These are phyloP conservation scores for Neopipo cinnamomea DNA, from an alignment of 2,113 vertebrate genomes.

Conservation along the genomic window DNA sequence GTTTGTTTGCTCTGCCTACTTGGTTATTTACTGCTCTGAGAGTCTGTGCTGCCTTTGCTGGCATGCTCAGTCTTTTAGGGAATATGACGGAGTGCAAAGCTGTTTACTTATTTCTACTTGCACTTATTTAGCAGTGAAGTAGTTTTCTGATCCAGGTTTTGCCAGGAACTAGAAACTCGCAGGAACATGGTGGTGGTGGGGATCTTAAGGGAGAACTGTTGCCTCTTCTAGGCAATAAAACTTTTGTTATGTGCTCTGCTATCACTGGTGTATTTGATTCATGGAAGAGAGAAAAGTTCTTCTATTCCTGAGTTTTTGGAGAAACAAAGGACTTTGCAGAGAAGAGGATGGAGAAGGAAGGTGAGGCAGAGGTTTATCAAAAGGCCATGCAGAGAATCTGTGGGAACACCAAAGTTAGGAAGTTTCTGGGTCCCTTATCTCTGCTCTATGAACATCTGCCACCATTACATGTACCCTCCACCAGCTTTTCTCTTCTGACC, in stretches of 20 bases:
- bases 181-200: not conserved
- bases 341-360: not conserved
- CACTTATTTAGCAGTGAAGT: not conserved
- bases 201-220: not conserved
- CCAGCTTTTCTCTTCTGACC: not conserved
- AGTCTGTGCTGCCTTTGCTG: conserved; percentile 36
- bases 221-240: not conserved
- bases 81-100: not conserved
- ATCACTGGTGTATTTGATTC: not conserved
- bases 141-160: not conserved
- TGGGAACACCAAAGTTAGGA: not conserved
- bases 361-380: not conserved
- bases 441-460: not conserved
- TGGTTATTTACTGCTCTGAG: conserved; percentile 30
- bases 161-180: not conserved
- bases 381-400: not conserved
- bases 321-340: not conserved
- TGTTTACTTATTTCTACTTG: conserved; percentile 36
- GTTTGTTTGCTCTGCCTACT: conserved; percentile 34
- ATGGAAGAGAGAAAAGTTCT: not conserved
- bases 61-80: not conserved
- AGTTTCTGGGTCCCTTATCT: not conserved
- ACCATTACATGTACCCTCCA: not conserved
- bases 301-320: not conserved
- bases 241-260: not conserved